Conservation (phyloP, 2,797 vertebrate genomes). For the Enteromius trimaculatus region DNA sequence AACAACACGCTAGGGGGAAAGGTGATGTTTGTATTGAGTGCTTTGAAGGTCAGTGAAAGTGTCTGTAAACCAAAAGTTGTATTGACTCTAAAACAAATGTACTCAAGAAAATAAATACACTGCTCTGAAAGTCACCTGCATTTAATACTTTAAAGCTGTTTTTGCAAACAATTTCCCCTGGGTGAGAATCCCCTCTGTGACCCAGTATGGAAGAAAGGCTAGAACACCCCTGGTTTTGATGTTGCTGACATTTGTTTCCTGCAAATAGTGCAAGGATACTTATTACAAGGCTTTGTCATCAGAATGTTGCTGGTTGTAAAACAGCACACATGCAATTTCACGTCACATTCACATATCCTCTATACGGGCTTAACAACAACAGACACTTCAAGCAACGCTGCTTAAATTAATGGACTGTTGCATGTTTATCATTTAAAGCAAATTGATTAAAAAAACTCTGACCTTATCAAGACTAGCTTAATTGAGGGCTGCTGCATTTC, state of each 20-base stretch:
- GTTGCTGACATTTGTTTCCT: not conserved
- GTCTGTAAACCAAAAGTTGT: not conserved
- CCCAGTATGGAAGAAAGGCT: conserved; percentile 2
- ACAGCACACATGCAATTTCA: conserved; percentile 31
- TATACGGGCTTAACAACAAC: conserved; percentile 34
- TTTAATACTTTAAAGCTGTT: not conserved
- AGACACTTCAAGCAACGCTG: conserved; percentile 6
- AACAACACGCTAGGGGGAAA: not conserved
- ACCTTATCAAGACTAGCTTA: conserved; percentile 32
- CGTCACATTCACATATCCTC: conserved; percentile 23
- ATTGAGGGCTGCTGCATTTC: conserved; percentile 32
- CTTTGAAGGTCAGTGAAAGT: not conserved
- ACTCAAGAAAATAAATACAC: not conserved
- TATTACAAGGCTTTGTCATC: conserved; percentile 25
- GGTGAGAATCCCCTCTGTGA: not conserved
- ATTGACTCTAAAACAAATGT: not conserved
- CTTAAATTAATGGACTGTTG: conserved; percentile 26
- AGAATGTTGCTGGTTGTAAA: conserved; percentile 50
- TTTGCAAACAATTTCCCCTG: not conserved
- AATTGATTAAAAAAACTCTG: conserved; percentile 44
- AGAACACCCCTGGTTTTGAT: not conserved
- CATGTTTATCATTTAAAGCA: conserved; percentile 19
- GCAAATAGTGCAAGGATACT: not conserved
- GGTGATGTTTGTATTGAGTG: not conserved
- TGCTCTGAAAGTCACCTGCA: not conserved